phyloP scores from a whole-genome alignment of 1,140 invertebrate species.

The Aphelinus certus region DNA sequence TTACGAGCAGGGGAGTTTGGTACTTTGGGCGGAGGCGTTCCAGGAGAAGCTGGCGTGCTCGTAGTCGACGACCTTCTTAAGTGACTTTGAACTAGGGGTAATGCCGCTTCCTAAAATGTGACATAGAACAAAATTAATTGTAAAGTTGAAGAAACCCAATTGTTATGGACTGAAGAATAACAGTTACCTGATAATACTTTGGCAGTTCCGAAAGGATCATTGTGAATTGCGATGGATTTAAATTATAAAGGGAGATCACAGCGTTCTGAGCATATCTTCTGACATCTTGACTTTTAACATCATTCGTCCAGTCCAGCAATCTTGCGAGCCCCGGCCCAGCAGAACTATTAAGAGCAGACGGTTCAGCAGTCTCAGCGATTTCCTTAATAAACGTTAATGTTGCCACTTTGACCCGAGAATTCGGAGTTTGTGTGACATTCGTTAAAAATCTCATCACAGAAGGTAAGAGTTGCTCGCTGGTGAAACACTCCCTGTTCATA shows the following conservation, averaged over 20 bases:
- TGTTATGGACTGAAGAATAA: slow-evolving; percentile 5
- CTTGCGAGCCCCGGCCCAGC: slow-evolving; percentile 74
- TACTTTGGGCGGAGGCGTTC: slow-evolving; percentile 61
- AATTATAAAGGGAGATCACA: slow-evolving; percentile 87
- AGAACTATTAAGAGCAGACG: slow-evolving; percentile 61
- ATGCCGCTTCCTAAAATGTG: slow-evolving; percentile 76
- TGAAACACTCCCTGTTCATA: slow-evolving; percentile 70
- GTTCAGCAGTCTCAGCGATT: slow-evolving; percentile 71
- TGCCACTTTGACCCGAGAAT: slow-evolving; percentile 82
- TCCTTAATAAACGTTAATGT: slow-evolving; percentile 80
- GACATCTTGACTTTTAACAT: slow-evolving; percentile 81
- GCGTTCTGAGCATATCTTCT: slow-evolving; percentile 81
- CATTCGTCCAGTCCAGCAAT: slow-evolving; percentile 73
- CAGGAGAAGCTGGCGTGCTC: slow-evolving; percentile 66
- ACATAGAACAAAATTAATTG: slow-evolving; percentile 19
- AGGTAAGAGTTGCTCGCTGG: slow-evolving; percentile 72
- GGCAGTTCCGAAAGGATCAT: slow-evolving; percentile 84
- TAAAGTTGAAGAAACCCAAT: neutral
- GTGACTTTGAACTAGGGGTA: slow-evolving; percentile 84
- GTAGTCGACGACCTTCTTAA: slow-evolving; percentile 73
- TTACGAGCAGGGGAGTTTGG: slow-evolving; percentile 60
- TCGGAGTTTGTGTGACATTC: slow-evolving; percentile 91
- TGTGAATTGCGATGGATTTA: slow-evolving; percentile 88
- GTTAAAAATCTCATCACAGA: slow-evolving; percentile 80
- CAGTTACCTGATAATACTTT: slow-evolving; percentile 75